Percentiles rank a stretch among this genome's conserved stretches.
phyloP scores from a whole-genome alignment of 2,797 vertebrate genomes.

The Heteromormyrus szaboi region DNA sequence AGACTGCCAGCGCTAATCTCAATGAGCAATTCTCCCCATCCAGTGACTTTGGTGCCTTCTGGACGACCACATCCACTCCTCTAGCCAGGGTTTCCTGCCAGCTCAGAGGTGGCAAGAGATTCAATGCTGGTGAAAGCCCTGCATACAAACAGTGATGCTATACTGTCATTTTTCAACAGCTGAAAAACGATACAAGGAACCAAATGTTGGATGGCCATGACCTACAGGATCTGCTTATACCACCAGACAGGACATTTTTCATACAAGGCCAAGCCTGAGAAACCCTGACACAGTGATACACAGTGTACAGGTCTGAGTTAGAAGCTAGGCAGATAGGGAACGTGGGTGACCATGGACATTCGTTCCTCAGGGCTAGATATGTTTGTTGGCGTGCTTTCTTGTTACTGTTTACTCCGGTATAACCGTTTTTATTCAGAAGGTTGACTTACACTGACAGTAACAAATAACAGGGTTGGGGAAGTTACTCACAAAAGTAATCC shows the following conservation, averaged over 20 bases:
- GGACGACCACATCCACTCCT: neutral
- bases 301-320: neutral
- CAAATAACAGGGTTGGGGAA: neutral
- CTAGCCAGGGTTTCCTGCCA: neutral
- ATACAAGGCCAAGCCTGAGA: neutral
- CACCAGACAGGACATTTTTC: neutral
- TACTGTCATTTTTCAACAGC: neutral
- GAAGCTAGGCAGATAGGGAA: neutral
- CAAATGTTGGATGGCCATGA: neutral
- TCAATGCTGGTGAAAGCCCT: neutral
- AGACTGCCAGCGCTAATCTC: neutral
- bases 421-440: neutral
- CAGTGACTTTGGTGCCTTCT: neutral
- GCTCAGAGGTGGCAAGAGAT: neutral
- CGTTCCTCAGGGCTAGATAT: neutral
- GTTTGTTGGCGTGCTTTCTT: neutral
- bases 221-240: neutral
- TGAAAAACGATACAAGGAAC: neutral
- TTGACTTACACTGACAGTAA: neutral
- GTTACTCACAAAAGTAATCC: neutral
- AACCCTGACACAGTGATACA: neutral
- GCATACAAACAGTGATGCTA: neutral
- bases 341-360: neutral
- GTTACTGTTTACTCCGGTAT: neutral
- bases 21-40: neutral